phyloP scores from a whole-genome alignment of 2,113 vertebrate genomes.

The Romanogobio albipinnatus region DNA sequence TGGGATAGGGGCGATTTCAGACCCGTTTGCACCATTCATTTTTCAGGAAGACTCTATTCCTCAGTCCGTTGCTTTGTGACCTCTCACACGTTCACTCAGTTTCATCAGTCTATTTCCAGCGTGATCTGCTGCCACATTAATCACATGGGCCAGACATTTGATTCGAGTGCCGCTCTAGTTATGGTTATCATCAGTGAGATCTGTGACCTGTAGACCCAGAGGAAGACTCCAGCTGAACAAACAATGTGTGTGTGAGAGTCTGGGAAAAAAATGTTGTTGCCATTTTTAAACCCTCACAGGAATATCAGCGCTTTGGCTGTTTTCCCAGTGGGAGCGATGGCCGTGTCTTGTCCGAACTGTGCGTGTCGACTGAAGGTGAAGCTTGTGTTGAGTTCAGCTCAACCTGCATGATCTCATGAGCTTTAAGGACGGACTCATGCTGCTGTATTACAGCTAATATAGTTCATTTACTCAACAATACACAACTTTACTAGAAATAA shows the following conservation, averaged over 20 bases:
- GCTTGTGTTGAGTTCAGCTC: neutral
- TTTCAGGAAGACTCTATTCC: neutral
- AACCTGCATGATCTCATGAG: neutral
- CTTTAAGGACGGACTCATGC: neutral
- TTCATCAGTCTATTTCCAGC: no score
- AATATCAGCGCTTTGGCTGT: neutral
- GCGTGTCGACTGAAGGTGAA: neutral
- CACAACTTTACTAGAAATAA: neutral
- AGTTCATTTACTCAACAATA: neutral
- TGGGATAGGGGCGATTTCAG: no score
- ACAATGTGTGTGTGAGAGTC: no score
- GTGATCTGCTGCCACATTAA: neutral
- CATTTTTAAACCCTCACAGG: constrained; percentile 27
- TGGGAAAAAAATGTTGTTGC: constrained; percentile 39
- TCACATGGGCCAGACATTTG: no score
- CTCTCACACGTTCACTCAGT: no score
- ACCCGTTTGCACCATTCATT: neutral
- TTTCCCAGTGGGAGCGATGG: neutral
- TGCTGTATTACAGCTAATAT: neutral
- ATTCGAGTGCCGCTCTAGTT: neutral
- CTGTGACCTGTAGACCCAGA: neutral
- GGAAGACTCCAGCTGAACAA: constrained; percentile 73
- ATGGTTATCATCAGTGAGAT: neutral
- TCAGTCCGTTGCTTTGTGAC: neutral
- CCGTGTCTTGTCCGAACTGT: neutral